Evolutionary conservation across 2,797 vertebrate species (phyloP).

Genomic region (Argentina silus): DNA sequence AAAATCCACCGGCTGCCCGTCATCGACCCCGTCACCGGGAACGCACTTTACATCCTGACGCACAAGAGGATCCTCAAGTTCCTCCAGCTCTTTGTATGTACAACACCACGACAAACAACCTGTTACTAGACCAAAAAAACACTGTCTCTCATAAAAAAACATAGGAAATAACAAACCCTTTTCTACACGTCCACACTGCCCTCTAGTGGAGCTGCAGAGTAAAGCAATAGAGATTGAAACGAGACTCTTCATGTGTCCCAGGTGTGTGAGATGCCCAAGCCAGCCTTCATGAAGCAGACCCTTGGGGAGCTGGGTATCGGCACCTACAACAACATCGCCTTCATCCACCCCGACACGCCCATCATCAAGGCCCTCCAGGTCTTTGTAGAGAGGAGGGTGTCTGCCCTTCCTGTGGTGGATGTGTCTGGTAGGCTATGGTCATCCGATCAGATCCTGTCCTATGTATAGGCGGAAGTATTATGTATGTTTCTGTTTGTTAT

Average conservation of each 20-base stretch:
- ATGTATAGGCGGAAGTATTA: too few species aligned
- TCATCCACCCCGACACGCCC: conserved; percentile 96
- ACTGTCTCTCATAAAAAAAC: not conserved
- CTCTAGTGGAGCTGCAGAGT: conserved; percentile 1
- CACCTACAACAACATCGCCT: conserved; percentile 94
- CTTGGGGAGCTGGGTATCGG: conserved; percentile 95
- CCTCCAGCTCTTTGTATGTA: conserved; percentile 99
- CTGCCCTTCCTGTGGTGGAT: conserved; percentile 95
- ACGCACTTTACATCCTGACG: conserved; percentile 99
- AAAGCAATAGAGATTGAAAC: not conserved
- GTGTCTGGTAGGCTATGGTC: conserved; percentile 80
- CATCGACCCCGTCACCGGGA: conserved; percentile 97
- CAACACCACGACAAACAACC: not conserved
- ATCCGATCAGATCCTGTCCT: not conserved
- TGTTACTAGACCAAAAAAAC: not conserved
- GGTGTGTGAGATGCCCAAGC: conserved; percentile 99
- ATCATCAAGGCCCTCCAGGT: conserved; percentile 98
- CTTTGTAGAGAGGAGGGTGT: conserved; percentile 96
- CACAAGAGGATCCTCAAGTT: conserved; percentile 99
- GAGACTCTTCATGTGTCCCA: conserved; percentile 51
- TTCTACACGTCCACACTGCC: not conserved
- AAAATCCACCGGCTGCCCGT: conserved; percentile 99
- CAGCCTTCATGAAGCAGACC: conserved; percentile 98
- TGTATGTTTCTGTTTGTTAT: not conserved
- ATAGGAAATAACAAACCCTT: not conserved